Percentiles rank a stretch among this genome's conserved stretches.
phyloP scores from a whole-genome alignment of 30 jellyfish, hydroid and myxozoan genomes.

The Chrysaora quinquecirrha region DNA sequence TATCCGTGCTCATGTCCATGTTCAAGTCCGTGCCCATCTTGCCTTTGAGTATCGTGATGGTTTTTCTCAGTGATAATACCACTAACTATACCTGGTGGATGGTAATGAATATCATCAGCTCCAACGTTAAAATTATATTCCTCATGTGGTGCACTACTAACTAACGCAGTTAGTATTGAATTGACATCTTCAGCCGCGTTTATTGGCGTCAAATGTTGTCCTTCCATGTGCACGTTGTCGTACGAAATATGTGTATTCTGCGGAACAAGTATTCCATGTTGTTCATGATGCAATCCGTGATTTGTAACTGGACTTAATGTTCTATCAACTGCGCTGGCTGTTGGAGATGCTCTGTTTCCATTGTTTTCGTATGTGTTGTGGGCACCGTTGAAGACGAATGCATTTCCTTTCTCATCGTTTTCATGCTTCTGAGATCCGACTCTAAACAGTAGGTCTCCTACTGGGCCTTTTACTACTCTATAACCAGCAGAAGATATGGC shows the following conservation, averaged over 20 bases:
- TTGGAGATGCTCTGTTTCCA: not conserved
- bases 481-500: not conserved
- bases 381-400: not conserved
- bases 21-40: no score
- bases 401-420: not conserved
- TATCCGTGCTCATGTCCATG: not conserved
- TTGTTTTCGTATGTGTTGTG: not conserved
- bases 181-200: conserved; percentile 61
- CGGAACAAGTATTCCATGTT: conserved; percentile 54
- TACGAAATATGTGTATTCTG: conserved; percentile 9
- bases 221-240: conserved; percentile 48
- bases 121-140: conserved; percentile 38
- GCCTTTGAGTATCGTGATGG: no score
- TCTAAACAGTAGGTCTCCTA: not conserved
- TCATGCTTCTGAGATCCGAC: not conserved
- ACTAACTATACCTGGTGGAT: conserved; percentile 51
- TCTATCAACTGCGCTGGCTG: not conserved
- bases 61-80: conserved; percentile 2
- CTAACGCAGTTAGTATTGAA: conserved; percentile 37
- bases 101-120: conserved; percentile 37
- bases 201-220: conserved; percentile 57
- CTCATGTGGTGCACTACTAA: conserved; percentile 47
- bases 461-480: not conserved
- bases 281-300: not conserved
- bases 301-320: not conserved